Evolutionary conservation across 1,140 invertebrate species (phyloP).

Genomic region (Geopemphigus sp.): DNA sequence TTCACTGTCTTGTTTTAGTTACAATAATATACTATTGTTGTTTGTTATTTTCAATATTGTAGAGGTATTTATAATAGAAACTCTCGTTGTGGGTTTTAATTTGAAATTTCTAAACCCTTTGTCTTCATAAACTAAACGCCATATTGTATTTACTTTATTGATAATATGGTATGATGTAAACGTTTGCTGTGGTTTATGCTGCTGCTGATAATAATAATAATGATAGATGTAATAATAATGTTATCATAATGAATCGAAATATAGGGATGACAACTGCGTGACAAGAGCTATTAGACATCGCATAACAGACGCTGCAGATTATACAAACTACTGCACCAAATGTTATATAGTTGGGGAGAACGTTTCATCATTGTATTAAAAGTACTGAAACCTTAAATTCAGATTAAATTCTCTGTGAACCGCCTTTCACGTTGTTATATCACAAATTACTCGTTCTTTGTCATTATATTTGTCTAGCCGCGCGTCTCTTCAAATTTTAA

Average conservation of each 20-base stretch:
- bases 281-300: constrained; percentile 13
- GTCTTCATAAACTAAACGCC: not conserved
- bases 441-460: too few species aligned
- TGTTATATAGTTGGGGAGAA: not conserved
- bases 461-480: too few species aligned
- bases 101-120: too few species aligned
- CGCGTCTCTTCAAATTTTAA: too few species aligned
- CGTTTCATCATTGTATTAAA: not conserved
- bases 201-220: not conserved
- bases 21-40: too few species aligned
- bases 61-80: too few species aligned
- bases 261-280: not conserved
- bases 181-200: too few species aligned
- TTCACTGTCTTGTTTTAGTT: too few species aligned
- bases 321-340: not conserved
- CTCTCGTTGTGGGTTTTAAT: too few species aligned
- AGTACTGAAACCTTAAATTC: not conserved
- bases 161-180: not conserved
- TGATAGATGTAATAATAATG: not conserved
- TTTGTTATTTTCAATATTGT: too few species aligned
- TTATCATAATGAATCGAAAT: not conserved
- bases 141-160: not conserved
- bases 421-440: too few species aligned
- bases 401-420: too few species aligned
- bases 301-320: constrained; percentile 6